Conservation (phyloP, 1,140 invertebrate genomes). For the Pararge aegeria region DNA sequence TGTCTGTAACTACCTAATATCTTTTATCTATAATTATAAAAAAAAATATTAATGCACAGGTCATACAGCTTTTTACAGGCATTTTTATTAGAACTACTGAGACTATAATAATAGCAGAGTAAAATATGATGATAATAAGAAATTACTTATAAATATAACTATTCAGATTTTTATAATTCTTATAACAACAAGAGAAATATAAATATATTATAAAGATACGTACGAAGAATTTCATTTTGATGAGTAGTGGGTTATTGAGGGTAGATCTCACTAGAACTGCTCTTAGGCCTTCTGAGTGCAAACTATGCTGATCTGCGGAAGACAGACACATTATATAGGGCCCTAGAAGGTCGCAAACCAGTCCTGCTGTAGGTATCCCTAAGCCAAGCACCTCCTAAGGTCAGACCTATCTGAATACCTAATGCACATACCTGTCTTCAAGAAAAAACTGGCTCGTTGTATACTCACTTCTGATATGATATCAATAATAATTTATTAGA, state of each 20-base stretch:
- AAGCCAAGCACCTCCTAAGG: slow-evolving; percentile 51
- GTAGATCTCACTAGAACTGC: slow-evolving; percentile 72
- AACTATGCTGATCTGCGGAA: slow-evolving; percentile 59
- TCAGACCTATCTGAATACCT: slow-evolving; percentile 54
- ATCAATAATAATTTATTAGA: slow-evolving; percentile 49
- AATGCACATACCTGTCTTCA: slow-evolving; percentile 55
- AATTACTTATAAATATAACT: too few relatives aligned
- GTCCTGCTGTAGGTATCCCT: slow-evolving; percentile 38
- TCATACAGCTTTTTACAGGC: too few relatives aligned
- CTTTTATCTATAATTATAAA: too few relatives aligned
- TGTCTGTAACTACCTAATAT: too few relatives aligned
- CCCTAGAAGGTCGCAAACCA: slow-evolving; percentile 57
- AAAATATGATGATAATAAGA: too few relatives aligned
- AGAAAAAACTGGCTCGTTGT: slow-evolving; percentile 41
- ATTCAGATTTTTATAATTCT: too few relatives aligned
- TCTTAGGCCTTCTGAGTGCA: slow-evolving; percentile 64
- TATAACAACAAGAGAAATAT: background rate
- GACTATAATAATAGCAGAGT: too few relatives aligned
- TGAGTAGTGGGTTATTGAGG: slow-evolving; percentile 30
- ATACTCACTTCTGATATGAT: slow-evolving; percentile 43
- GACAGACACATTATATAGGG: slow-evolving; percentile 58
- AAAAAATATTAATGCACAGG: too few relatives aligned
- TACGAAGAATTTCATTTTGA: slow-evolving; percentile 74
- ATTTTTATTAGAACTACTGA: too few relatives aligned
- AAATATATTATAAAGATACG: slow-evolving; percentile 40